A percentile compares a stretch with the other conserved stretches of the same genome.
Conservation (phyloP, 2,113 vertebrate genomes). For the Microcebus lehilahytsara region DNA sequence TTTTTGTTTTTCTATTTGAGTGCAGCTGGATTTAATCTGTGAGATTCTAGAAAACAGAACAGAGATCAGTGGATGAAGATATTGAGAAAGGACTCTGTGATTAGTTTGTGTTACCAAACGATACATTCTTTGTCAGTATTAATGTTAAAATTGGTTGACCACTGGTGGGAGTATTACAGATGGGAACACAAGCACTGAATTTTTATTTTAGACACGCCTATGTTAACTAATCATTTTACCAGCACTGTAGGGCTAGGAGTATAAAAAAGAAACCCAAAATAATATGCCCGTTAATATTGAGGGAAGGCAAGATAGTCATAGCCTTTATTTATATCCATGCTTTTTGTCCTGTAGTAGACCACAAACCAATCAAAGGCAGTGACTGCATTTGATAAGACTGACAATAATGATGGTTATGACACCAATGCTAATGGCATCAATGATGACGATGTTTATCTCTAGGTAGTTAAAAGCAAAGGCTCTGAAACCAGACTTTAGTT, state of each 20-base stretch:
- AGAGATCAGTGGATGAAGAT: background rate
- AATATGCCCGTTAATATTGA: background rate
- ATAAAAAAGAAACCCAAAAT: background rate
- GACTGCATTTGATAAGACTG: background rate
- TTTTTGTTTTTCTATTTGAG: background rate
- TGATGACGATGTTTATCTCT: background rate
- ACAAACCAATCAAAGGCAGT: background rate
- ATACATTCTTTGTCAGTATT: background rate
- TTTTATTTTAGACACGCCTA: background rate
- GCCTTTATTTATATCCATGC: background rate
- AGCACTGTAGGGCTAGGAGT: background rate
- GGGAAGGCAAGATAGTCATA: background rate
- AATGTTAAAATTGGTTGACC: background rate
- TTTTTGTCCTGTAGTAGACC: background rate
- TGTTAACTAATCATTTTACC: background rate
- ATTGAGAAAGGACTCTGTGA: background rate
- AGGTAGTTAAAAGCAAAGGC: background rate
- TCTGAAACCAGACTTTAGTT: background rate
- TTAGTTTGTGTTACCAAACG: background rate
- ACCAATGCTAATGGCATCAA: background rate
- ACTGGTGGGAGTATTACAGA: background rate
- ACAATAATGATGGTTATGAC: background rate
- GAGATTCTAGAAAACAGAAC: background rate
- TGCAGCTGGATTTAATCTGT: background rate
- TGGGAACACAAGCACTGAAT: background rate